These are phyloP conservation scores for Enteromius viviparus DNA, from an alignment of 2,797 vertebrate species.

Conservation along the genomic window DNA sequence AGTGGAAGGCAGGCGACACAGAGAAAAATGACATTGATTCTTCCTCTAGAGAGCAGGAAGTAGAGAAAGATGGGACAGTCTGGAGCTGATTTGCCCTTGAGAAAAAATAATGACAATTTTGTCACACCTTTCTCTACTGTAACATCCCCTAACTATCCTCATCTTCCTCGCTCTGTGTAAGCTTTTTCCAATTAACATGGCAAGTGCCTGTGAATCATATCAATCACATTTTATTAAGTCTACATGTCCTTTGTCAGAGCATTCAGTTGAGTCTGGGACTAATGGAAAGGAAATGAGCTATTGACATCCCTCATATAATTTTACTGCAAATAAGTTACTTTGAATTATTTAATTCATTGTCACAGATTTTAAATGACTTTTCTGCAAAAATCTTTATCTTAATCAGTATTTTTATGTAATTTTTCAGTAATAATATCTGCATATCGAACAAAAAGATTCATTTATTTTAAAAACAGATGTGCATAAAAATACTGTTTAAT, in stretches of 20 bases:
- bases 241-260: slow-evolving; percentile 20
- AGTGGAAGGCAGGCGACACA: slow-evolving; percentile 19
- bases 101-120: slow-evolving; percentile 64
- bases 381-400: neutral
- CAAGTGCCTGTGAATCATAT: slow-evolving; percentile 24
- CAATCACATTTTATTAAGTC: slow-evolving; percentile 21
- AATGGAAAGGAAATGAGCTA: slow-evolving; percentile 11
- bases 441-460: neutral
- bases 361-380: neutral
- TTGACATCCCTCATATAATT: neutral
- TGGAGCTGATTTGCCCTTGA: slow-evolving; percentile 69
- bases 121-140: slow-evolving; percentile 44
- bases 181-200: slow-evolving; percentile 48
- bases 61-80: slow-evolving; percentile 42
- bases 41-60: slow-evolving; percentile 40
- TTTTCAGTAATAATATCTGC: neutral
- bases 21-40: slow-evolving; percentile 60
- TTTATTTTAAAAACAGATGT: neutral
- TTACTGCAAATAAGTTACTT: neutral
- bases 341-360: neutral
- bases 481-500: neutral
- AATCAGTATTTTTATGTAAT: neutral
- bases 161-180: neutral
- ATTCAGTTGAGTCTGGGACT: neutral
- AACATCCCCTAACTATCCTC: slow-evolving; percentile 19